Conservation (phyloP, 2,113 vertebrate genomes). For the Amblyornis subalaris region DNA sequence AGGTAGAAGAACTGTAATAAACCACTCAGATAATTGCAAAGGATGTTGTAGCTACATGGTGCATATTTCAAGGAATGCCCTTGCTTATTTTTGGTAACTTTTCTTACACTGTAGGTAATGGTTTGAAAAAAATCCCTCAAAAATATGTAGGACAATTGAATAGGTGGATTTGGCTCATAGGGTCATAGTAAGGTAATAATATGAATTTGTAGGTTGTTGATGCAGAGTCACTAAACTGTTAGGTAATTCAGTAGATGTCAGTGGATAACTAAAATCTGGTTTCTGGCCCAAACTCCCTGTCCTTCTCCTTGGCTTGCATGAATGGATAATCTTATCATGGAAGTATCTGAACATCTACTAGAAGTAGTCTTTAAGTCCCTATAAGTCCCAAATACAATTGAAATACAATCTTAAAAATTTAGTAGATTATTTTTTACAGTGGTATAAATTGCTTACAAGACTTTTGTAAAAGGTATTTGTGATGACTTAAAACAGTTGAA, state of each 20-base stretch:
- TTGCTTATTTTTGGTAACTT: not conserved
- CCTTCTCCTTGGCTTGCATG: not conserved
- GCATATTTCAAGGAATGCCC: not conserved
- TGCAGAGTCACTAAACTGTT: not conserved
- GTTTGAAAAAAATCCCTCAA: not conserved
- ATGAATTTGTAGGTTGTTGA: not conserved
- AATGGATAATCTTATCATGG: not conserved
- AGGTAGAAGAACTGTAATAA: conserved; percentile 73
- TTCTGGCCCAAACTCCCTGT: not conserved
- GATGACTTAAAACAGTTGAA: not conserved
- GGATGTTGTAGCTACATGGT: not conserved
- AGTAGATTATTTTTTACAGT: not conserved
- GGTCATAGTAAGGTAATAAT: not conserved
- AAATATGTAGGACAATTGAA: not conserved
- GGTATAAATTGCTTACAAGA: not conserved
- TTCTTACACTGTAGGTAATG: not conserved
- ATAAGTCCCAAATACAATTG: not conserved
- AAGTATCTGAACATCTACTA: not conserved
- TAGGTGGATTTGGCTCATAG: not conserved
- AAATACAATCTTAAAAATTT: not conserved
- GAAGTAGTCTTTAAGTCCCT: not conserved
- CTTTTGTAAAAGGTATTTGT: not conserved
- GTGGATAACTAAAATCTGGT: not conserved
- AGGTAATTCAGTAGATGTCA: not conserved
- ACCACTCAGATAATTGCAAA: not conserved